Percentiles rank a stretch among this genome's conserved stretches.
phyloP scores from a whole-genome alignment of 2,888 invertebrate species.

The Spisula solida region DNA sequence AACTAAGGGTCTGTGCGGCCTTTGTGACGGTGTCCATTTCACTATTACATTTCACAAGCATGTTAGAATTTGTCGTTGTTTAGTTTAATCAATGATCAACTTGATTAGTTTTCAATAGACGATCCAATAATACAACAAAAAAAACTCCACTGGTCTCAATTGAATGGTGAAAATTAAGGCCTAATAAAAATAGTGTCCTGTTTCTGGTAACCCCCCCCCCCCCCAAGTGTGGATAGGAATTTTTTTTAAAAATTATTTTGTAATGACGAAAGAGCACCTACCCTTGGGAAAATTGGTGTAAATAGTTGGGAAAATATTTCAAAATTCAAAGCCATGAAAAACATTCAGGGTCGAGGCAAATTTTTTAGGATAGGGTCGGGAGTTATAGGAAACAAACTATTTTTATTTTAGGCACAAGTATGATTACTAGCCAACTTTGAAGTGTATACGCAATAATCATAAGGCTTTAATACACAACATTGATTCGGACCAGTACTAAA shows the following conservation, averaged over 20 bases:
- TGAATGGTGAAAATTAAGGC: neutral
- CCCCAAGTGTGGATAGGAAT: too few species aligned
- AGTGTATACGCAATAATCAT: neutral
- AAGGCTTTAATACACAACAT: neutral
- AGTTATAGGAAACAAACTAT: too few species aligned
- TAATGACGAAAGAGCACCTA: too few species aligned
- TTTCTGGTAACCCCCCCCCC: too few species aligned
- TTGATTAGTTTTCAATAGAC: conserved; percentile 45
- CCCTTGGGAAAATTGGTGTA: too few species aligned
- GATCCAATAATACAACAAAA: conserved; percentile 12
- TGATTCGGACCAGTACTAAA: neutral
- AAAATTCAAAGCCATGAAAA: too few species aligned
- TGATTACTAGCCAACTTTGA: conserved; percentile 11
- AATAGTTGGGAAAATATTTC: too few species aligned
- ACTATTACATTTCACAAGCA: neutral
- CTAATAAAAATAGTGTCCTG: too few species aligned
- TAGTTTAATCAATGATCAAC: conserved; percentile 36
- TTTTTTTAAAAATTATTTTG: too few species aligned
- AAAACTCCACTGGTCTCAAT: neutral
- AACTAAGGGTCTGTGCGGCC: conserved; percentile 42
- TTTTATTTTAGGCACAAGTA: neutral
- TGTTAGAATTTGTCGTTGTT: neutral
- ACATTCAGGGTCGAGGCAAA: too few species aligned
- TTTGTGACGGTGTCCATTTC: conserved; percentile 20
- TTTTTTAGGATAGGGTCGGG: too few species aligned